These are phyloP conservation scores for Villa cingulata DNA, from an alignment of 2,888 invertebrate species.

Conservation along the genomic window DNA sequence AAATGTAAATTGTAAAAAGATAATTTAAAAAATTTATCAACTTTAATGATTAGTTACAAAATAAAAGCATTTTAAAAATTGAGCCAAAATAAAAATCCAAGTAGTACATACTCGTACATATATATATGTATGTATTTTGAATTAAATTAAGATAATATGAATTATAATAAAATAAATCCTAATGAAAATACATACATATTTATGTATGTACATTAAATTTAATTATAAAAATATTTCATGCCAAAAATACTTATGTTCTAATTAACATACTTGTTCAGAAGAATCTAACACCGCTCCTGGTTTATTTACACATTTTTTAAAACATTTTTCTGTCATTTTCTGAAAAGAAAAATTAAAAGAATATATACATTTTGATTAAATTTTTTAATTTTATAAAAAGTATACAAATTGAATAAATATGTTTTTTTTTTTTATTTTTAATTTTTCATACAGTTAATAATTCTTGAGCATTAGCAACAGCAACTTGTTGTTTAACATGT, in stretches of 20 bases:
- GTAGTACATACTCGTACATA: too few relatives aligned
- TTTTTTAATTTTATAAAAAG: slow-evolving; percentile 4
- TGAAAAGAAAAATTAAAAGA: slow-evolving; percentile 32
- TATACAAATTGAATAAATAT: neutral
- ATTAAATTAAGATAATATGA: too few relatives aligned
- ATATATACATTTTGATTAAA: neutral
- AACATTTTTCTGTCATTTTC: slow-evolving; percentile 97
- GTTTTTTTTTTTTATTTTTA: slow-evolving; percentile 6
- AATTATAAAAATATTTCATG: too few relatives aligned
- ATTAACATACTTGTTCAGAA: slow-evolving; percentile 82
- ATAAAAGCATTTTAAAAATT: too few relatives aligned
- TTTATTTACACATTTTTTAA: slow-evolving; percentile 82
- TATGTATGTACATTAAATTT: too few relatives aligned
- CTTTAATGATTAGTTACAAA: neutral
- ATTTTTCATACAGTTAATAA: slow-evolving; percentile 54
- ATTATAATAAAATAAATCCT: too few relatives aligned
- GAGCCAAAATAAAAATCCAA: too few relatives aligned
- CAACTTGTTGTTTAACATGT: slow-evolving; percentile 89
- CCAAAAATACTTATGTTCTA: too few relatives aligned
- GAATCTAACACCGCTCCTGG: slow-evolving; percentile 81
- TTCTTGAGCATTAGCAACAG: slow-evolving; percentile 87
- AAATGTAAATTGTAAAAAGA: too few relatives aligned
- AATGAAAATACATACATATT: too few relatives aligned
- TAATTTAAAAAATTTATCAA: neutral
- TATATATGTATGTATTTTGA: too few relatives aligned